A percentile compares a stretch with the other conserved stretches of the same genome.
Evolutionary conservation across 2,797 vertebrate species (phyloP).

Genomic region (Coluber constrictor): DNA sequence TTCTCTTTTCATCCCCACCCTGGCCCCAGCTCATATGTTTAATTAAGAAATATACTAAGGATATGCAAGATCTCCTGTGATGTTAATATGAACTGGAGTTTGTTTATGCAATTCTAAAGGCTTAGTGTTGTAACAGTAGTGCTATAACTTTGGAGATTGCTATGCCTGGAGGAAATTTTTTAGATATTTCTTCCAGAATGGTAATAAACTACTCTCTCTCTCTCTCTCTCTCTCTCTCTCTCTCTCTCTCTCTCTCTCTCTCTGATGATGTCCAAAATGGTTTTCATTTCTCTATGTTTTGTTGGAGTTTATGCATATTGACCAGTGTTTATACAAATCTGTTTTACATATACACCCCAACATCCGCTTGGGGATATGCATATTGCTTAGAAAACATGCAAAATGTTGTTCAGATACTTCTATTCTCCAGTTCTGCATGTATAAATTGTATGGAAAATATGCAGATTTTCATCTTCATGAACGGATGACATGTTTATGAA

Average conservation of each 20-base stretch:
- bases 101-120: background rate
- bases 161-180: background rate
- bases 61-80: background rate
- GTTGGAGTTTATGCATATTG: background rate
- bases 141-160: background rate
- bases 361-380: background rate
- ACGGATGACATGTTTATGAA: background rate
- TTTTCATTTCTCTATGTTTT: background rate
- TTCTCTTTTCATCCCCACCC: background rate
- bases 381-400: background rate
- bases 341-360: background rate
- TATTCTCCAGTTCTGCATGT: background rate
- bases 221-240: too few relatives aligned
- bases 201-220: too few relatives aligned
- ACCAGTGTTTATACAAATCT: background rate
- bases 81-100: background rate
- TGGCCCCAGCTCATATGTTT: background rate
- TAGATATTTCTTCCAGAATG: background rate
- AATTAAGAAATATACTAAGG: background rate
- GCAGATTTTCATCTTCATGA: background rate
- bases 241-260: too few relatives aligned
- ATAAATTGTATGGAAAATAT: background rate
- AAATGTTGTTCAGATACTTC: background rate
- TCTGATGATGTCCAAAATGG: background rate
- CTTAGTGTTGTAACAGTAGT: background rate